phyloP scores from a whole-genome alignment of 2,113 vertebrate species.

The Pseudonaja textilis region DNA sequence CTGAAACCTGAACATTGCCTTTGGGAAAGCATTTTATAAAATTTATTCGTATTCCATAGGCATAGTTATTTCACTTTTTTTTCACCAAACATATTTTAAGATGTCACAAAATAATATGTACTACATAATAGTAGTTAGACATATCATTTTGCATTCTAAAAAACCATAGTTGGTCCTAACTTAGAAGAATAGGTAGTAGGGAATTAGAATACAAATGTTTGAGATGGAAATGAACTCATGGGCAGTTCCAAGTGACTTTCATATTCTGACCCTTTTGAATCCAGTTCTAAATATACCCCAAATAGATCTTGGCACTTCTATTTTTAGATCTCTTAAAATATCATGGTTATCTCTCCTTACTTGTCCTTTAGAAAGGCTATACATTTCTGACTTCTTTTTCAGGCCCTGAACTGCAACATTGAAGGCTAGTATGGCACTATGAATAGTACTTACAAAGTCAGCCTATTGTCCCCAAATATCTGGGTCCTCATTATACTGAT shows the following conservation, averaged over 20 bases:
- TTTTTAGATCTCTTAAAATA: not conserved
- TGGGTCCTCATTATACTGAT: too few species aligned
- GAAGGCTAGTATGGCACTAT: not conserved
- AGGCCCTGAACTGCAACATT: not conserved
- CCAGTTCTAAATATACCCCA: not conserved
- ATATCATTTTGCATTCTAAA: not conserved
- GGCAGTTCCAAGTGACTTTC: not conserved
- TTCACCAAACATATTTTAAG: not conserved
- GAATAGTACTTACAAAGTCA: too few species aligned
- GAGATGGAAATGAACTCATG: not conserved
- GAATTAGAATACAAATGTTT: not conserved
- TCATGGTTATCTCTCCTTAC: not conserved
- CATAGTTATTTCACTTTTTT: not conserved
- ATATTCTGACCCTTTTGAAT: not conserved
- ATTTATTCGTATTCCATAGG: not conserved
- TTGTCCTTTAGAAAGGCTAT: not conserved
- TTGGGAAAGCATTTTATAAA: not conserved
- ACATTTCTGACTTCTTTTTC: not conserved
- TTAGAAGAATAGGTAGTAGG: not conserved
- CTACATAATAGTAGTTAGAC: not conserved
- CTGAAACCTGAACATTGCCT: not conserved
- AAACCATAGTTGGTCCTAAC: not conserved
- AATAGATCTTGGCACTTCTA: not conserved
- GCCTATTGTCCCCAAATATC: too few species aligned
- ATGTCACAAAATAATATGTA: not conserved